Conservation (phyloP, 1,140 invertebrate genomes). For the Drosophila nebulosa region DNA sequence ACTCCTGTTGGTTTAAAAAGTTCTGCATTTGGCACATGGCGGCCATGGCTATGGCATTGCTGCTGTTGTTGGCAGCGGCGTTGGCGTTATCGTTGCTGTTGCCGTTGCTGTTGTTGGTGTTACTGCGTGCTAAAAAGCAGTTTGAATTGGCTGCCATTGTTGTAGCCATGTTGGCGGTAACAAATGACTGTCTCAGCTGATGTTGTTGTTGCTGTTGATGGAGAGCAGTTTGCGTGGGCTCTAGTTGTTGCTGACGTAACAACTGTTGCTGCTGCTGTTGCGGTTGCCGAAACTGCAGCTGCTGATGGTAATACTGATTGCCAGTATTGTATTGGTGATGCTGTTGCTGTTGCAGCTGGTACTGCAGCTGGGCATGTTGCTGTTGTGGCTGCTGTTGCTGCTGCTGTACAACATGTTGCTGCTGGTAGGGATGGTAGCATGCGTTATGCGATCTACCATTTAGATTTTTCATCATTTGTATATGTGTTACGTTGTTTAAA, state of each 20-base stretch:
- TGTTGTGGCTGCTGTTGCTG: slow-evolving; percentile 39
- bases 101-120: slow-evolving; percentile 21
- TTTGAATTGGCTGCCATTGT: slow-evolving; percentile 8
- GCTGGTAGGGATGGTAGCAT: slow-evolving; percentile 69
- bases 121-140: slow-evolving; percentile 39
- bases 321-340: slow-evolving; percentile 19
- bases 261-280: slow-evolving; percentile 45
- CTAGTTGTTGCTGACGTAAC: slow-evolving; percentile 54
- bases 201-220: slow-evolving; percentile 31
- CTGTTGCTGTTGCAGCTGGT: slow-evolving; percentile 37
- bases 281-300: slow-evolving; percentile 40
- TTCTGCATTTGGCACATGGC: slow-evolving; percentile 73
- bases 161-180: slow-evolving; percentile 41
- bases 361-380: slow-evolving; percentile 42
- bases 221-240: slow-evolving; percentile 31
- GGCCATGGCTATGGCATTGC: slow-evolving; percentile 56
- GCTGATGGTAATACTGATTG: slow-evolving; percentile 46
- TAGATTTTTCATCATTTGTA: slow-evolving; percentile 72
- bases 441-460: slow-evolving; percentile 72
- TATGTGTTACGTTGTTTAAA: slow-evolving; percentile 10
- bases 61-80: slow-evolving; percentile 30
- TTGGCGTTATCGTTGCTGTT: slow-evolving; percentile 35
- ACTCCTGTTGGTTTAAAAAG: slow-evolving; percentile 60
- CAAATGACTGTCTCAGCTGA: slow-evolving; percentile 51
- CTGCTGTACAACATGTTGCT: slow-evolving; percentile 20